Base-by-base conservation (phyloP, 2,888 invertebrate species). In the Erebia aethiops region DNA sequence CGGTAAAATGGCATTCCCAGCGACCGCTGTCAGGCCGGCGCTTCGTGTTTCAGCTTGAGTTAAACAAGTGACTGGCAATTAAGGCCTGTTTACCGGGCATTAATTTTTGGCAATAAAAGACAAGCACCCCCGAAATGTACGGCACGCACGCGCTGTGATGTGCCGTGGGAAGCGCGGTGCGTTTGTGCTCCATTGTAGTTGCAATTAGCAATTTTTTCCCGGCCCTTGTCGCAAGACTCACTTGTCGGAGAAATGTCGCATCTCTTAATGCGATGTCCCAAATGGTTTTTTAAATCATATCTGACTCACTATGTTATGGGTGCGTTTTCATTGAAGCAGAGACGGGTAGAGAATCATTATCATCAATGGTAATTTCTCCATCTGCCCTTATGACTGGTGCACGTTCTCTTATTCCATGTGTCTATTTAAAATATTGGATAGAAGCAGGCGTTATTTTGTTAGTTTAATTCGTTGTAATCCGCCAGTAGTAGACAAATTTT, bases 101-200 rank as follows among this genome's bases (percentile, higher is more conserved):
- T 93, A 92, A 93, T 93, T 93, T 93, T 93, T 92, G 93, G 92
- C 92, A 93, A 93, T 93, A 93, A 93, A 92, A 91, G 90, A 88
- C 83, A 88, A 87, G 92, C 90, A 85, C 83, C 89, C 88, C 79
- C 77, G 87, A 86, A 89, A 92, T 92, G 91, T 87, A 86, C 87
- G 90, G 90, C 89, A 86, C 91, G 90, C 87, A 85, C 85, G 85
- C 84, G 76, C 80, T 80, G 21, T 80, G 89, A 87, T 85, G 90
- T 84, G 84, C 85, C 92, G 92, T 93, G 93, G 91, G 93, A 93
- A 92, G 81, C 82, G 92, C 92, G 92, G 92, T 75, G 77, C 86
- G 90, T 92, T 92, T 92, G 91, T 90, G 80, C 82, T 79, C 86
- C 91, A 91, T 91, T 91, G 92, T 91, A 89, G 81, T 87, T 83